Conservation (phyloP, 2,888 invertebrate genomes). For the Drosophila rubida region DNA sequence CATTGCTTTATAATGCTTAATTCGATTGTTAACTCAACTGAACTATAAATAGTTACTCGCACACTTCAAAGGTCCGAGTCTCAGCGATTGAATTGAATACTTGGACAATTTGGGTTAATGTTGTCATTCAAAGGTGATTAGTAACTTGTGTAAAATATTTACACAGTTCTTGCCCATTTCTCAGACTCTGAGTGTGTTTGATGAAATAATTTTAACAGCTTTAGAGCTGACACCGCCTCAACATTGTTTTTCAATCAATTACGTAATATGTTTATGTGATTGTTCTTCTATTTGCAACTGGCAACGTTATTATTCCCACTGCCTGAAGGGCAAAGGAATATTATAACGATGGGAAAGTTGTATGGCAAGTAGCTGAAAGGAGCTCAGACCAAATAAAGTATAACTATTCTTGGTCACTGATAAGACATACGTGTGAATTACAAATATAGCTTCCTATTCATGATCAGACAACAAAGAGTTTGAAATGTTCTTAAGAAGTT, state of each 20-base stretch:
- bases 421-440: no score
- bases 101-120: conserved; percentile 47
- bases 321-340: neutral
- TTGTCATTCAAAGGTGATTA: conserved; percentile 65
- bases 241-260: conserved; percentile 9
- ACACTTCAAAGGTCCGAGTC: conserved; percentile 10
- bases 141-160: conserved; percentile 60
- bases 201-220: conserved; percentile 28
- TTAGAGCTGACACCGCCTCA: neutral
- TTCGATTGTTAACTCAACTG: conserved; percentile 17
- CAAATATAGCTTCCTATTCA: no score
- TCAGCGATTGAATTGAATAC: conserved; percentile 40
- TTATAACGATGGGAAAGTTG: neutral
- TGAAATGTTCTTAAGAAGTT: neutral
- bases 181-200: conserved; percentile 1
- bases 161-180: conserved; percentile 39
- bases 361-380: neutral
- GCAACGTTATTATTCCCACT: no score
- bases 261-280: conserved; percentile 13
- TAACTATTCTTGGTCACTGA: neutral
- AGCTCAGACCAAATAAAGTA: neutral
- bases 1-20: conserved; percentile 7
- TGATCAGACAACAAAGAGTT: no score
- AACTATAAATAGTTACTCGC: conserved; percentile 13
- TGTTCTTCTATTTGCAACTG: neutral